Evolutionary conservation across 1,140 invertebrate genomes (phyloP), one percentile per base, ranked within the genome.

Genomic region (Calephelis virginiensis): DNA sequence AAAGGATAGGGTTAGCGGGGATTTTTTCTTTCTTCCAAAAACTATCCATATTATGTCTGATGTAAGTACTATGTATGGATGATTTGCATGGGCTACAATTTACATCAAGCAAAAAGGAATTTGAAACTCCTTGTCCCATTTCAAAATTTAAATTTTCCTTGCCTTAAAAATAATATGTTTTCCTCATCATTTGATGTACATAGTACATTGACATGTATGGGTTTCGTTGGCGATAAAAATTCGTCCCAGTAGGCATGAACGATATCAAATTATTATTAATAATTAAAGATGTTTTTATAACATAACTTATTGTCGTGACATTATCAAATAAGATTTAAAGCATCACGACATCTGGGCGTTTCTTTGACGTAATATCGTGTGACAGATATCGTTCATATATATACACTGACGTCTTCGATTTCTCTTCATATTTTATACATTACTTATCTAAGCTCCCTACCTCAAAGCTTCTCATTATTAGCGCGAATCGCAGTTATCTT

Each of bases 381-480:
- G 81, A 85, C 72, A 83, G 85, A 84, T 90, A 89, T 77, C 79
- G 77, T 80, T 78, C 83, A 77, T 88, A 90, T 90, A 90, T 86
- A 90, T 89, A 90, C 49, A 53, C 78, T 86, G 86, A 86, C 80
- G 86, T 82, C 79, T 85, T 81, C 71, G 72, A 73, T 79, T 70
- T 74, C 76, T 71, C 76, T 77, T 73, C 78, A 81, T 89, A 90
- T 90, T 90, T 85, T 82, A 80, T 90, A 78, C 83, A 81, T 75
- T 74, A 81, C 84, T 86, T 89, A 90, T 89, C 86, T 86, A 84
- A 88, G 88, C 85, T 87, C 74, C 77, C 85, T 83, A 90, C 87
- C 85, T 89, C 85, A 85, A 87, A 85, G 85, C 81, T 83, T 76
- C 84, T 80, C 77, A 62, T 76, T 77, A 77, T 68, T 67, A 71